These are phyloP conservation scores for Leptinotarsa juncta DNA, from an alignment of 2,888 invertebrate genomes.

Conservation along the genomic window DNA sequence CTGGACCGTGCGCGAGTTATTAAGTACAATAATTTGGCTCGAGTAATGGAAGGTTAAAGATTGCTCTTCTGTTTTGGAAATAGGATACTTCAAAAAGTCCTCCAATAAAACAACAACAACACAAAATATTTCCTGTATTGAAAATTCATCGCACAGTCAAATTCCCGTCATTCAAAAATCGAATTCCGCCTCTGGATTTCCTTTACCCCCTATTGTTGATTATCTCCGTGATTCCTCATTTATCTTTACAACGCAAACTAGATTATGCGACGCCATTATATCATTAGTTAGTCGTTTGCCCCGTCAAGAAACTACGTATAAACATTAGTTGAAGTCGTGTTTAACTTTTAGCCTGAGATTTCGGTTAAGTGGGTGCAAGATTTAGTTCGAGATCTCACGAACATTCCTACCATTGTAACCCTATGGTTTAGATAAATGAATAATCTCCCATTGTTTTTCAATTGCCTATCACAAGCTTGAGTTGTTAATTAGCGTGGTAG, in stretches of 20 bases:
- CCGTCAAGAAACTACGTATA: constrained; percentile 41
- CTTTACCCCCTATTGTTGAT: constrained; percentile 23
- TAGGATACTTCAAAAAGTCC: too few relatives aligned
- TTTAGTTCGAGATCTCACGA: constrained; percentile 27
- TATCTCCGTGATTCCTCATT: constrained; percentile 31
- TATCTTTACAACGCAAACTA: constrained; percentile 34
- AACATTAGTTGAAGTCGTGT: constrained; percentile 37
- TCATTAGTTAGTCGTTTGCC: constrained; percentile 43
- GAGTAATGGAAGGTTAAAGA: too few relatives aligned
- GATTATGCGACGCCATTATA: constrained; percentile 41
- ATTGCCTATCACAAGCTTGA: background rate
- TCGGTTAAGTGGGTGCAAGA: constrained; percentile 43
- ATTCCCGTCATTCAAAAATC: too few relatives aligned
- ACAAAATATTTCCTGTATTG: background rate
- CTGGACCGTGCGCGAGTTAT: too few relatives aligned
- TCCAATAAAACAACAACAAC: too few relatives aligned
- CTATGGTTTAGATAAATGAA: background rate
- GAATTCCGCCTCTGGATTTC: background rate
- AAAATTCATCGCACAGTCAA: background rate
- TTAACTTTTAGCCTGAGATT: constrained; percentile 32
- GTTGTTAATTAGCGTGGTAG: background rate
- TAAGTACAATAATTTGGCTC: too few relatives aligned
- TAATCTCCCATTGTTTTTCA: background rate
- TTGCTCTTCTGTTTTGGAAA: background rate
- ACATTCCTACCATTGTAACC: background rate